Conservation (phyloP, 2,113 vertebrate genomes). For the Phainopepla nitens region DNA sequence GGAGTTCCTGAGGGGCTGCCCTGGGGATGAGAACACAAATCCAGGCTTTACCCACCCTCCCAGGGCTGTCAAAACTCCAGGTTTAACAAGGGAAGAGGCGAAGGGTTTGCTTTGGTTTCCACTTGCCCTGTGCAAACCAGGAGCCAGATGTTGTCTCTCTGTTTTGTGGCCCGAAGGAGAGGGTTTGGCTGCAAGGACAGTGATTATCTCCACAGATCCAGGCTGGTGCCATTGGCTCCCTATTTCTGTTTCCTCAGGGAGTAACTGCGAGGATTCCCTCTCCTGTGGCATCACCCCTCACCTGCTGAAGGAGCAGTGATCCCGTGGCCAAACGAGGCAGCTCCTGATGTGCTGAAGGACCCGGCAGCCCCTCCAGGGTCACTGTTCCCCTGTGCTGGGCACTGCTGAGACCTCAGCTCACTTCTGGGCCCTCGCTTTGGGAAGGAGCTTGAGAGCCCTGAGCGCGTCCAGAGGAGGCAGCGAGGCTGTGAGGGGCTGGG, state of each 20-base stretch:
- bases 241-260: not conserved
- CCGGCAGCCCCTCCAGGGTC: not conserved
- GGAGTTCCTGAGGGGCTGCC: no score
- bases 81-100: no score
- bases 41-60: no score
- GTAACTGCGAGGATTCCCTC: accelerated
- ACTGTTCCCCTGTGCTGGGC: no score
- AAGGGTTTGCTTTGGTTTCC: no score
- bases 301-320: accelerated
- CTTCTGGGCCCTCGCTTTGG: no score
- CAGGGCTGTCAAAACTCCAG: no score
- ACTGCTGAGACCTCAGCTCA: no score
- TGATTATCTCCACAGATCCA: not conserved
- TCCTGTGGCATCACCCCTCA: accelerated
- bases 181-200: accelerated
- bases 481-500: no score
- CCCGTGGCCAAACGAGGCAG: not conserved
- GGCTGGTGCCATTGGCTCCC: not conserved
- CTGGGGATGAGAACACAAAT: no score
- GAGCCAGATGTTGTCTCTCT: not conserved
- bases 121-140: not conserved
- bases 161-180: not conserved
- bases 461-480: no score
- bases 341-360: accelerated
- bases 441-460: no score